Conservation (phyloP, 2,797 vertebrate species). For the Tokudaia muenninki region DNA sequence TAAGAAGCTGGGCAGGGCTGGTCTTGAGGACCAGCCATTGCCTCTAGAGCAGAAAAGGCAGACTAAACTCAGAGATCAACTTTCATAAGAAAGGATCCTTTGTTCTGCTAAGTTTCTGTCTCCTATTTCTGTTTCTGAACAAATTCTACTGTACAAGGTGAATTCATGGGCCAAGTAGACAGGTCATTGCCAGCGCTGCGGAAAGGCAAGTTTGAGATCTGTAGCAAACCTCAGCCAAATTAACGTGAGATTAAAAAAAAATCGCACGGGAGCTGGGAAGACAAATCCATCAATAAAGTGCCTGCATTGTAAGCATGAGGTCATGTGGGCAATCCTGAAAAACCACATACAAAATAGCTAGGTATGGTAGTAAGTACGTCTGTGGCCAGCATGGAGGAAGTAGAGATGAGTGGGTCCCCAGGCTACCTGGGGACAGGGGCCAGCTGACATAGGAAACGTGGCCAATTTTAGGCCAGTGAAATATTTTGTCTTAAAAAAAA, state of each 20-base stretch:
- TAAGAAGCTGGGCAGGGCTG: not conserved
- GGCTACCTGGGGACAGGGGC: not conserved
- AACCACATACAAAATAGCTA: not conserved
- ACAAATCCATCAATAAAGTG: not conserved
- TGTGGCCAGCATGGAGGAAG: not conserved
- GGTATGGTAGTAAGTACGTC: accelerated
- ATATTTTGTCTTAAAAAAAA: not conserved
- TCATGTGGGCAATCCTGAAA: not conserved
- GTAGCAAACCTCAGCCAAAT: constrained; percentile 10
- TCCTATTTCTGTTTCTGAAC: not conserved
- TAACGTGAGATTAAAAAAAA: not conserved
- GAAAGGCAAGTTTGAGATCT: constrained; percentile 8
- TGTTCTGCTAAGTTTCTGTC: constrained; percentile 6
- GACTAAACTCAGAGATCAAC: not conserved
- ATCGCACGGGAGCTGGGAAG: not conserved
- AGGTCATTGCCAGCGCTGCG: not conserved
- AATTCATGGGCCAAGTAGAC: not conserved
- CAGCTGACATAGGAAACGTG: not conserved
- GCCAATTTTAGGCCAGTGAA: not conserved
- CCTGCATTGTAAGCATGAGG: not conserved
- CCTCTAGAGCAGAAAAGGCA: constrained; percentile 6
- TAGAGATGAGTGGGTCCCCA: too few relatives aligned
- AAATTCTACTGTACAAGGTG: constrained; percentile 38
- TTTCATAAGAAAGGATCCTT: not conserved
- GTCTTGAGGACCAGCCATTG: not conserved